Conservation (phyloP, 2,888 invertebrate genomes). For the Cancer borealis region DNA sequence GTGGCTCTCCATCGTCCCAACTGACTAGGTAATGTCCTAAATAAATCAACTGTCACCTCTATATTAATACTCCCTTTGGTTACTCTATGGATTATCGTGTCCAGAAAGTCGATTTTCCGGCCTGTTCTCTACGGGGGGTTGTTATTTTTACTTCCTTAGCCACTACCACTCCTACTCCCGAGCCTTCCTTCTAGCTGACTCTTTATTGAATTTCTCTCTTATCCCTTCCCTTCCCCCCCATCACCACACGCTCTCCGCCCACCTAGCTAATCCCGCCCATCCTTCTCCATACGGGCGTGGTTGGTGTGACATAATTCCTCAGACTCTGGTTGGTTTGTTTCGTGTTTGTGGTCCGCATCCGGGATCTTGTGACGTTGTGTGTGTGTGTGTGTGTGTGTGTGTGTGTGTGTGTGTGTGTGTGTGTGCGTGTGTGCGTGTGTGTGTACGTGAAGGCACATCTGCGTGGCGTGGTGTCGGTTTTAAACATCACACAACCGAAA, state of each 20-base stretch:
- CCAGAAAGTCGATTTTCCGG: background rate
- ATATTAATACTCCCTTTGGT: constrained; percentile 31
- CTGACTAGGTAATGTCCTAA: background rate
- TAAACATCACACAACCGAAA: constrained; percentile 4
- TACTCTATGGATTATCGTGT: constrained; percentile 34
- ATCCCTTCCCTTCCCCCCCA: background rate
- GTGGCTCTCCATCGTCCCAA: background rate
- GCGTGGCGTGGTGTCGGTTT: background rate
- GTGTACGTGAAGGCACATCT: background rate
- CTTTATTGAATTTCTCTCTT: constrained; percentile 33
- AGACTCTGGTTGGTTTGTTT: constrained; percentile 4
- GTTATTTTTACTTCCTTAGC: background rate
- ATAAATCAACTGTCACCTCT: constrained; percentile 7
- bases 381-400: background rate
- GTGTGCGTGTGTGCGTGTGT: constrained; percentile 10
- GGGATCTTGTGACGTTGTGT: background rate
- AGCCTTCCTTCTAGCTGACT: background rate
- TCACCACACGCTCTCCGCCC: background rate
- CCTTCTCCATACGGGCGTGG: constrained; percentile 37
- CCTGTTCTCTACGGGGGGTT: background rate
- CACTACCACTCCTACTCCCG: background rate
- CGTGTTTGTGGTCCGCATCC: background rate
- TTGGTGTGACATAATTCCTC: constrained; percentile 14
- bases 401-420: constrained; percentile 23
- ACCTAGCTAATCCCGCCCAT: background rate